Percentiles rank a stretch among this genome's conserved stretches.
phyloP scores from a whole-genome alignment of 2,797 vertebrate genomes.

The Oryzias dopingdopingensis region DNA sequence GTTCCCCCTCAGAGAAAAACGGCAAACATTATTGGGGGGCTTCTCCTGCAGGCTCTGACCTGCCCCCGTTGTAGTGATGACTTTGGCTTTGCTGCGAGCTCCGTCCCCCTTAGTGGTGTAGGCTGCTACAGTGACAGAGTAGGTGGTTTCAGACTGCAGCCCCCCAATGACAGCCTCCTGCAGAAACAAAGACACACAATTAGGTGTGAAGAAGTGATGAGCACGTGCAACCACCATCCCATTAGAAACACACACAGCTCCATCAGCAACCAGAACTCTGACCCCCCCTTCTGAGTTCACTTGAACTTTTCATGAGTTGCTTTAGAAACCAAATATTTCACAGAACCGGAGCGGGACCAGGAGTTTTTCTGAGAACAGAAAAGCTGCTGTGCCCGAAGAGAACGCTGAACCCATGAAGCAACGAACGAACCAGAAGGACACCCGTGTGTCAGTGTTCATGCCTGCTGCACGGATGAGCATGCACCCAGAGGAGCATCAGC shows the following conservation, averaged over 20 bases:
- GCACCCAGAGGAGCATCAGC: slow-evolving; percentile 44
- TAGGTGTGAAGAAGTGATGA: slow-evolving; percentile 22
- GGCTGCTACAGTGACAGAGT: slow-evolving; percentile 93
- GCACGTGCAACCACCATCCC: slow-evolving; percentile 11
- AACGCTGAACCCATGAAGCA: slow-evolving; percentile 61
- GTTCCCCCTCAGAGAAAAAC: too few species aligned
- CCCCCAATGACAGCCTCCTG: slow-evolving; percentile 90
- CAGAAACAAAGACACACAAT: slow-evolving; percentile 34
- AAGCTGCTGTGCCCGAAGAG: slow-evolving; percentile 43
- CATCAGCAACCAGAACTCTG: slow-evolving; percentile 36
- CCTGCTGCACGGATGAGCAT: slow-evolving; percentile 48
- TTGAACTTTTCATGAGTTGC: slow-evolving; percentile 23
- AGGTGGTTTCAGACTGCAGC: slow-evolving; percentile 92
- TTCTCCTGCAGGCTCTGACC: slow-evolving; percentile 67
- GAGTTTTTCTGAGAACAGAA: slow-evolving; percentile 64
- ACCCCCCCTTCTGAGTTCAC: slow-evolving; percentile 33
- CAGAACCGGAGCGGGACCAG: slow-evolving; percentile 47
- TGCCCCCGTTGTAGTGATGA: slow-evolving; percentile 93
- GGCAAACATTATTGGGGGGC: too few species aligned
- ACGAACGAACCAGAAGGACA: slow-evolving; percentile 64
- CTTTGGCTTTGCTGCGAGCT: slow-evolving; percentile 93
- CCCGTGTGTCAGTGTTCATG: slow-evolving; percentile 71
- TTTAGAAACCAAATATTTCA: slow-evolving; percentile 34
- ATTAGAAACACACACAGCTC: slow-evolving; percentile 42
- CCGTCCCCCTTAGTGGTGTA: slow-evolving; percentile 98